These are phyloP conservation scores for Dolichoris vasculosae DNA, from an alignment of 1,140 invertebrate genomes.

Conservation along the genomic window DNA sequence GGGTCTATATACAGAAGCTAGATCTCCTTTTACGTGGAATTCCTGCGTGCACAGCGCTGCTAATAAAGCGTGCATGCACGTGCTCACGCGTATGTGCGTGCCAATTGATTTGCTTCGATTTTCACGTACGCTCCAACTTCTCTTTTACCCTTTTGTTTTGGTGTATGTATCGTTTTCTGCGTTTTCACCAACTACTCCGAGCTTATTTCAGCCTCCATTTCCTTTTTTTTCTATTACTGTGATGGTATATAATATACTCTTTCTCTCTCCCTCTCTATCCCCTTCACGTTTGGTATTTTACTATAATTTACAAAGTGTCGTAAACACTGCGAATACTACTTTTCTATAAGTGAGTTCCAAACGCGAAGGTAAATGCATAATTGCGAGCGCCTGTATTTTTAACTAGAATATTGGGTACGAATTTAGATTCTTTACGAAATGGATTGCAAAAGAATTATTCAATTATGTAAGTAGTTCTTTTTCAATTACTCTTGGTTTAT, in stretches of 20 bases:
- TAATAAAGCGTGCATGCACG: constrained; percentile 38
- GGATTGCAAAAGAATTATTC: constrained; percentile 3
- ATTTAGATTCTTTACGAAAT: constrained; percentile 36
- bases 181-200: neutral
- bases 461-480: neutral
- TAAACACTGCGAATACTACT: constrained; percentile 29
- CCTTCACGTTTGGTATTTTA: neutral
- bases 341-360: neutral
- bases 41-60: constrained; percentile 28
- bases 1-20: neutral
- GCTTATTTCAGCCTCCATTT: neutral
- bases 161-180: neutral
- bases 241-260: neutral
- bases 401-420: neutral
- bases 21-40: constrained; percentile 45
- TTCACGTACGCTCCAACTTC: neutral
- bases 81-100: neutral
- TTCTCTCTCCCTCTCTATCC: neutral
- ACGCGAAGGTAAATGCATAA: constrained; percentile 16
- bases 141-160: neutral
- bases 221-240: neutral
- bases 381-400: constrained; percentile 23
- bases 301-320: constrained; percentile 40
- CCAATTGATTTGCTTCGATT: constrained; percentile 50
- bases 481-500: neutral